Evolutionary conservation across 2,113 vertebrate species (phyloP).

Genomic region (Python bivittatus): DNA sequence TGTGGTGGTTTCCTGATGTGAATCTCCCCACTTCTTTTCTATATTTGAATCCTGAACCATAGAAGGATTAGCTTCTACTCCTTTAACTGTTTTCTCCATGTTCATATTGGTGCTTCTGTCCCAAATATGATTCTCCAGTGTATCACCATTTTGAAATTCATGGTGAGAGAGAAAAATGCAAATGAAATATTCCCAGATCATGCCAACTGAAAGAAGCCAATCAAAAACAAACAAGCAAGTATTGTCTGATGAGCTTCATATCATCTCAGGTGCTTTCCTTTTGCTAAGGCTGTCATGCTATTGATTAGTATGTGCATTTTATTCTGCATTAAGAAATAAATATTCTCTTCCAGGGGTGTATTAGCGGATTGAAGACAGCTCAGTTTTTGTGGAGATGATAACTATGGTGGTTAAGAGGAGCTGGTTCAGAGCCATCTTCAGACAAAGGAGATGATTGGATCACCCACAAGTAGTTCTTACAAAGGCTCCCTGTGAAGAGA

Average conservation of each 20-base stretch:
- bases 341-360: too few relatives aligned
- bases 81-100: not conserved
- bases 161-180: not conserved
- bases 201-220: not conserved
- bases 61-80: not conserved
- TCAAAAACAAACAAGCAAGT: not conserved
- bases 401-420: too few relatives aligned
- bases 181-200: not conserved
- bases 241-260: not conserved
- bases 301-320: not conserved
- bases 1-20: not conserved
- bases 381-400: too few relatives aligned
- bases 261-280: rapidly evolving
- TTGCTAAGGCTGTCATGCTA: not conserved
- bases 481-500: too few relatives aligned
- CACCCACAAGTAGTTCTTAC: too few relatives aligned
- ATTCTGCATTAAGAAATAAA: not conserved
- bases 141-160: not conserved
- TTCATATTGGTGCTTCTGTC: not conserved
- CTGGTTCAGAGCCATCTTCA: too few relatives aligned
- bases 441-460: too few relatives aligned
- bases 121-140: too few relatives aligned
- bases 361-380: too few relatives aligned
- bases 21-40: not conserved
- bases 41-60: not conserved